Evolutionary conservation across 1,140 invertebrate species (phyloP).

Genomic region (Heliconius eleuchia): DNA sequence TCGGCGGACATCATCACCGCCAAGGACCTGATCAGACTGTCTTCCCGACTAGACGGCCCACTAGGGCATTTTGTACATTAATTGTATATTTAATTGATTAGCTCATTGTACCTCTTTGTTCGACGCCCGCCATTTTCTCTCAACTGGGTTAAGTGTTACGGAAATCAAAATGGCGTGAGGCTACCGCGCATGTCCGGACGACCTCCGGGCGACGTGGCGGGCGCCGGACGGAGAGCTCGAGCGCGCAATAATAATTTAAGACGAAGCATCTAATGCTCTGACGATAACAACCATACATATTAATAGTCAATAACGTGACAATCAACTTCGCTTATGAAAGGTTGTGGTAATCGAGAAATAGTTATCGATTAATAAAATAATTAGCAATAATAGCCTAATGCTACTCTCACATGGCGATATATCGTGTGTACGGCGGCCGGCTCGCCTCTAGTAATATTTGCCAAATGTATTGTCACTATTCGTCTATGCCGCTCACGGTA

Average conservation of each 20-base stretch:
- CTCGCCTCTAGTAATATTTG: slow-evolving; percentile 52
- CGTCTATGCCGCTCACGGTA: slow-evolving; percentile 47
- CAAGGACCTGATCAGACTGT: slow-evolving; percentile 57
- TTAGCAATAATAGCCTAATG: slow-evolving; percentile 80
- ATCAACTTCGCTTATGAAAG: slow-evolving; percentile 81
- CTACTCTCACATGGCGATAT: slow-evolving; percentile 72
- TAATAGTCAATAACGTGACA: slow-evolving; percentile 78
- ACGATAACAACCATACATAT: slow-evolving; percentile 70
- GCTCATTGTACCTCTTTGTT: slow-evolving; percentile 66
- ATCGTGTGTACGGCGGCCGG: slow-evolving; percentile 56
- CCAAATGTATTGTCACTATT: slow-evolving; percentile 57
- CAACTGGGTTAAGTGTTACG: slow-evolving; percentile 75
- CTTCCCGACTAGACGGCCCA: slow-evolving; percentile 61
- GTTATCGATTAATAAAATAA: slow-evolving; percentile 75
- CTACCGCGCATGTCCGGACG: slow-evolving; percentile 56
- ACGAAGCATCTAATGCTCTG: slow-evolving; percentile 67
- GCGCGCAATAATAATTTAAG: slow-evolving; percentile 70
- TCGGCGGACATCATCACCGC: slow-evolving; percentile 41
- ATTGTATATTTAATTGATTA: slow-evolving; percentile 63
- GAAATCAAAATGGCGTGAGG: slow-evolving; percentile 69
- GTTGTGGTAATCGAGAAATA: slow-evolving; percentile 80
- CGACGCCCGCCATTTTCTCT: slow-evolving; percentile 52
- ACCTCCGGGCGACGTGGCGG: slow-evolving; percentile 49
- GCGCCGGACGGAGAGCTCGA: slow-evolving; percentile 53
- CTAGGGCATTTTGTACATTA: slow-evolving; percentile 62